Conservation (phyloP, 2,888 invertebrate genomes). For the Callimorpha dominula region DNA sequence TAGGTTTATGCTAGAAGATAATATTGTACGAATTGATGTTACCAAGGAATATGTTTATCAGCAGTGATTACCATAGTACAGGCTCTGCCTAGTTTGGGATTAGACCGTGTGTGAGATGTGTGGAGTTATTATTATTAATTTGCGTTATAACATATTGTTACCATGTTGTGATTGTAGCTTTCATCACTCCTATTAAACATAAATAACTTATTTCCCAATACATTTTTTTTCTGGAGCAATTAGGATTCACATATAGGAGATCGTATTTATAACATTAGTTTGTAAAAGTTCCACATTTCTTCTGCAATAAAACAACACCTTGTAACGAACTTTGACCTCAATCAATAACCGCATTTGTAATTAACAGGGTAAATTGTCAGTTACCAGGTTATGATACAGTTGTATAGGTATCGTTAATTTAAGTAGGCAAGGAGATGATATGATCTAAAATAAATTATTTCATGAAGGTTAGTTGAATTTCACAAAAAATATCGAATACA, state of each 20-base stretch:
- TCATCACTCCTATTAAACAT: not conserved
- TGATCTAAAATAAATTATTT: not conserved
- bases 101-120: too few relatives aligned
- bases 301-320: not conserved
- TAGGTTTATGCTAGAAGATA: not conserved
- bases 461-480: not conserved
- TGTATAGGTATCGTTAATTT: constrained; percentile 8
- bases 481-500: not conserved
- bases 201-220: not conserved
- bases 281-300: not conserved
- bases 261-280: not conserved
- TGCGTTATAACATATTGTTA: not conserved
- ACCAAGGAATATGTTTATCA: too few relatives aligned
- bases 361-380: not conserved
- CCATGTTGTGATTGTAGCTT: not conserved
- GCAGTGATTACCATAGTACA: too few relatives aligned
- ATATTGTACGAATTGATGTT: not conserved
- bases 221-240: not conserved
- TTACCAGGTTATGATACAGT: not conserved
- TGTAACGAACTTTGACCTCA: constrained; percentile 3
- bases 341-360: constrained; percentile 1
- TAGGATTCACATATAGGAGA: not conserved
- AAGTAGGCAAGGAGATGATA: not conserved
- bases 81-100: too few relatives aligned
- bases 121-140: too few relatives aligned